Conservation (phyloP, 2,113 vertebrate species). For the Tetrao urogallus region DNA sequence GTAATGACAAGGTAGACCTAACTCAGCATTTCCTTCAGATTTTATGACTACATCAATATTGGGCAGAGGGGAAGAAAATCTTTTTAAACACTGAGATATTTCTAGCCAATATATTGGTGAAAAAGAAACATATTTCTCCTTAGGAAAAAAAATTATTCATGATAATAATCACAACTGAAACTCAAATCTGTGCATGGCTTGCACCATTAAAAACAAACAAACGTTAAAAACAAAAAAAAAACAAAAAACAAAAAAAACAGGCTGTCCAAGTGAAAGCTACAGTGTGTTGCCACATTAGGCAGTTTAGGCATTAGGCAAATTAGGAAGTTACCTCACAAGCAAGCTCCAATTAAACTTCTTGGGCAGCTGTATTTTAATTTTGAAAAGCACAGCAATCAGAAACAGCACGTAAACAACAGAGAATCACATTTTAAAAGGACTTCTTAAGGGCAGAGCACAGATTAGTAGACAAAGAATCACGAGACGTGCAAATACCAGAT, state of each 20-base stretch:
- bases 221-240: too few species aligned
- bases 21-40: background rate
- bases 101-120: background rate
- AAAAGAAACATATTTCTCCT: background rate
- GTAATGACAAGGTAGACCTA: background rate
- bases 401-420: background rate
- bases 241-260: background rate
- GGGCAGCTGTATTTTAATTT: slow-evolving; percentile 2
- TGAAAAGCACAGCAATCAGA: background rate
- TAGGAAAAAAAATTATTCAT: background rate
- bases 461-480: background rate
- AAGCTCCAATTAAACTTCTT: background rate
- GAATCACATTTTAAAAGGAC: background rate
- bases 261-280: background rate
- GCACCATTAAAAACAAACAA: fast-evolving
- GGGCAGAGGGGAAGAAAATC: fast-evolving
- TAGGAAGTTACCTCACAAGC: background rate
- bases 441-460: background rate
- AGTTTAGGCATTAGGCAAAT: background rate
- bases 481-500: background rate
- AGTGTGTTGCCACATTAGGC: background rate
- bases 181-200: background rate
- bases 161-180: background rate
- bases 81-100: background rate
- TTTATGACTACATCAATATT: background rate